Conservation (phyloP, 1,140 invertebrate species). For the Fopius arisanus region DNA sequence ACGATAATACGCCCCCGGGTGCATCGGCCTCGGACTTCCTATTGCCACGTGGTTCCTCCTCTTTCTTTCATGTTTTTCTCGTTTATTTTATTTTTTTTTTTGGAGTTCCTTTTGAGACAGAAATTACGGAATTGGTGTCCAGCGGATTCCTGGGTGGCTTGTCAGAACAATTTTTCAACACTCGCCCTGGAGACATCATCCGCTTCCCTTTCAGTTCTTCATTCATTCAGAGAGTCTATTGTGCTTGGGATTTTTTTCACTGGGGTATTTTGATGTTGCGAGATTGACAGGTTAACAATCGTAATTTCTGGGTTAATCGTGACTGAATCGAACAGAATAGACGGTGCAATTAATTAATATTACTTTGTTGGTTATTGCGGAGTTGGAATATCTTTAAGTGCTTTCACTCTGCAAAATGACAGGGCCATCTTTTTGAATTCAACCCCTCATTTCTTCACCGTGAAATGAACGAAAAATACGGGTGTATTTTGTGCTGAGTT, state of each 20-base stretch:
- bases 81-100: background rate
- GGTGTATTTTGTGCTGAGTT: background rate
- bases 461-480: conserved; percentile 29
- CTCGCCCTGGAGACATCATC: background rate
- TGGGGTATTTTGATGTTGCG: background rate
- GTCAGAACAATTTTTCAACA: background rate
- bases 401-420: too few species aligned
- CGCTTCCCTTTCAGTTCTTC: background rate
- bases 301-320: background rate
- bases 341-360: background rate
- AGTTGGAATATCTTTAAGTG: background rate
- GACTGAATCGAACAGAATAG: background rate
- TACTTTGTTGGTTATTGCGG: background rate
- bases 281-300: background rate
- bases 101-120: background rate
- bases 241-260: background rate
- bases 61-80: background rate
- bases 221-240: background rate
- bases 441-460: conserved; percentile 4
- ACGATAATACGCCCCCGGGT: background rate
- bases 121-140: background rate
- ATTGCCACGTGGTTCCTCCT: background rate
- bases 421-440: too few species aligned
- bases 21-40: conserved; percentile 24
- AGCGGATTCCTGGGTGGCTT: background rate